Evolutionary conservation across 1,140 invertebrate species (phyloP).

Genomic region (Artemia franciscana): DNA sequence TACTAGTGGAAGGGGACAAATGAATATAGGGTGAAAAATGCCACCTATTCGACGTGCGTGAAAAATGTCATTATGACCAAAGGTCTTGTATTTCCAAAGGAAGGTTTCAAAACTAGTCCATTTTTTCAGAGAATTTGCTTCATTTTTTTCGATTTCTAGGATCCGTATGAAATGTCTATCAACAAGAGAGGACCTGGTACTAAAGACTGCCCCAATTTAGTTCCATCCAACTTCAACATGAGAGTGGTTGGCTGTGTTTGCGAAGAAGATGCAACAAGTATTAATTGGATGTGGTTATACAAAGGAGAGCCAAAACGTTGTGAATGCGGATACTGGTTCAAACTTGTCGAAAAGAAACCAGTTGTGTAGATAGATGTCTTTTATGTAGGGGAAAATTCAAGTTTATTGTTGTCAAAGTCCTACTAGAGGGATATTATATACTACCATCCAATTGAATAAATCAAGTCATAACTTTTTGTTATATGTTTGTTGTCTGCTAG

Average conservation of each 20-base stretch:
- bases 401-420: not conserved
- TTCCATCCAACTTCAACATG: constrained; percentile 66
- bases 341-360: constrained; percentile 39
- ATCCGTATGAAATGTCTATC: constrained; percentile 67
- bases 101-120: not conserved
- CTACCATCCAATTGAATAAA: too few relatives aligned
- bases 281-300: constrained; percentile 87
- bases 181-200: constrained; percentile 54
- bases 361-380: constrained; percentile 7
- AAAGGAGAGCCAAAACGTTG: constrained; percentile 68
- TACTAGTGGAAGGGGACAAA: not conserved
- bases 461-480: too few relatives aligned
- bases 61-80: not conserved
- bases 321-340: constrained; percentile 89
- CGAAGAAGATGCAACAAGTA: constrained; percentile 63
- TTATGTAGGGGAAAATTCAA: not conserved
- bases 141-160: constrained; percentile 24
- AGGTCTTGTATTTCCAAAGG: not conserved
- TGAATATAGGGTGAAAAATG: not conserved
- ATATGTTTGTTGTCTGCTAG: too few relatives aligned
- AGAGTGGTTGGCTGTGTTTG: constrained; percentile 87
- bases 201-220: constrained; percentile 58
- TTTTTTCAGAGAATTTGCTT: not conserved
- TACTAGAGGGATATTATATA: too few relatives aligned
- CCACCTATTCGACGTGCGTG: not conserved